Conservation (phyloP, 1,140 invertebrate species). For the Drosophila pandora region DNA sequence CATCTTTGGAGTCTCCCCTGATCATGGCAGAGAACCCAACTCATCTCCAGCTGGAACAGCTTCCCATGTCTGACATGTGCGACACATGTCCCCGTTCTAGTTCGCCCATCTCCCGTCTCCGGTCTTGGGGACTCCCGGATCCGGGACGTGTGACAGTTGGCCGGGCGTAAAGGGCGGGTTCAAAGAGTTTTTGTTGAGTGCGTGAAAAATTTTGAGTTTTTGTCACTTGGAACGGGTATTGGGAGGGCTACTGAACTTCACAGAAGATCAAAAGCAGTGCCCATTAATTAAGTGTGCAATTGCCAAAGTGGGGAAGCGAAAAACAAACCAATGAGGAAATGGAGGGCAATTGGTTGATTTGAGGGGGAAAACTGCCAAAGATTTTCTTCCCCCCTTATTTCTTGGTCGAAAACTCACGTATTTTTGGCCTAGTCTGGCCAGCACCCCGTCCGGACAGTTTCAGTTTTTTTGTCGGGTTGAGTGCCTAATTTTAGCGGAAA, state of each 20-base stretch:
- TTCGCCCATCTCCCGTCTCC: constrained; percentile 5
- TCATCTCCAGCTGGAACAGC: constrained; percentile 29
- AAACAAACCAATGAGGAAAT: neutral
- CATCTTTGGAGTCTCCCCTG: neutral
- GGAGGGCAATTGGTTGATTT: neutral
- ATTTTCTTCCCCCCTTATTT: constrained; percentile 34
- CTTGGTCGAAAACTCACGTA: constrained; percentile 25
- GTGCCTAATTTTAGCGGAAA: constrained; percentile 69
- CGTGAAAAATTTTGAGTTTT: constrained; percentile 72
- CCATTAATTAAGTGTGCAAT: constrained; percentile 82
- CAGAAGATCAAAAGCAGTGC: constrained; percentile 76
- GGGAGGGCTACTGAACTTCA: constrained; percentile 64
- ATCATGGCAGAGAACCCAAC: neutral
- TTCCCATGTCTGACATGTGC: constrained; percentile 59
- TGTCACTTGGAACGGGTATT: constrained; percentile 58
- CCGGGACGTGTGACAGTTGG: constrained; percentile 39
- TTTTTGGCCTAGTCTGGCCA: constrained; percentile 52
- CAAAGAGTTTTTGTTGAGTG: constrained; percentile 75
- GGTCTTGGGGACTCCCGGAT: constrained; percentile 16
- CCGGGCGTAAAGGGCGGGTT: constrained; percentile 44
- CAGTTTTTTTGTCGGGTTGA: constrained; percentile 48
- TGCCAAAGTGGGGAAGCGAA: constrained; percentile 36
- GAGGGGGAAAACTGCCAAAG: constrained; percentile 19
- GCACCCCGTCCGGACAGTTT: constrained; percentile 31
- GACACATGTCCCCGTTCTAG: constrained; percentile 57